Evolutionary conservation across 2,888 invertebrate species (phyloP), one percentile per base, ranked within the genome.

Genomic region (Brachynemurus nebulosus): DNA sequence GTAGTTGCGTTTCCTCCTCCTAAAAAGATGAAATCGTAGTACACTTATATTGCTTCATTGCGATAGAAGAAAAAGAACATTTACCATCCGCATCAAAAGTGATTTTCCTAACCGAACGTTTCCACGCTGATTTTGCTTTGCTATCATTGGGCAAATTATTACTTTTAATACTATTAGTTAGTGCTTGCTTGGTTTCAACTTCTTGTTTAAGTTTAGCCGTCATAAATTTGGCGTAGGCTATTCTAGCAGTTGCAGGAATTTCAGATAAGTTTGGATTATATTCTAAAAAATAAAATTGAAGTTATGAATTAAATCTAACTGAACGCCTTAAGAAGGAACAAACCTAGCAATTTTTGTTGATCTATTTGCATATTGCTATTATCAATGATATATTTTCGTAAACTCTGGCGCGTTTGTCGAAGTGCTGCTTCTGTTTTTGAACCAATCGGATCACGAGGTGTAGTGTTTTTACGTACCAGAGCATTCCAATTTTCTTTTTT

Each of bases 201-300:
- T 76, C 77, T 0, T 72, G 68, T 42, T 73, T 74, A 50, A 80
- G 71, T 63, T 82, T 80, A 57, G 72, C 77, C 48, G 78, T 76
- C 78, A 89, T 89, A 60, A 89, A 90, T 63, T 88, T 89, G 42
- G 86, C 86, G 54, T 89, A 89, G 0, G 89, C 89, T 12, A 88
- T 77, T 53, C 88, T 71, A 0, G 88, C 84, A 1, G 80, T 78
- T 1, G 83, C 81, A 1, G 86, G 78, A 2, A 86, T 79, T 1
- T 74, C 74, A 2, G 78, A 74, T 23, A 89, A 65, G 52, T 80
- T 81, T 0, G 88, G 88, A 67, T 89, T 89, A 63, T 78, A 88
- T 62, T 84, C 83, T 77, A 57, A n/a, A 60, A 50, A 18, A 33
- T 8, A 18, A 16, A 25, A n/a, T 12, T 17, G 12, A 2, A 40